phyloP scores from a whole-genome alignment of 2,888 invertebrate genomes.

The Dynastes hyllus region DNA sequence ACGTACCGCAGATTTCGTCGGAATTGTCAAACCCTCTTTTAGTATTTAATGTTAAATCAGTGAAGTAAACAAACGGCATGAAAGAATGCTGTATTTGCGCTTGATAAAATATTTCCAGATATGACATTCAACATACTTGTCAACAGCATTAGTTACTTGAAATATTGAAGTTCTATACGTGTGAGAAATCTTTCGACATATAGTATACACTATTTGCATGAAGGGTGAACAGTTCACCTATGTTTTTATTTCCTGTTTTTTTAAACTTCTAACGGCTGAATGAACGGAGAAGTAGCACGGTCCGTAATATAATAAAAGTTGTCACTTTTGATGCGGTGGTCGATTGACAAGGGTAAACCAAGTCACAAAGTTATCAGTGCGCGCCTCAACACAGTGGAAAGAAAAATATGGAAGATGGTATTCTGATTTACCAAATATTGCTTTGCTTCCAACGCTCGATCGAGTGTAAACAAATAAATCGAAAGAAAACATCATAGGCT shows the following conservation, averaged over 20 bases:
- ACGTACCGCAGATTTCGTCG: too few species aligned
- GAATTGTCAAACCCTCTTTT: too few species aligned
- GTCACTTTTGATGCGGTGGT: conserved; percentile 33
- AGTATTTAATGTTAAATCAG: too few species aligned
- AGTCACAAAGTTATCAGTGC: conserved; percentile 31
- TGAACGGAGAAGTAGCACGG: conserved; percentile 5
- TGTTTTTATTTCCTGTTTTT: conserved; percentile 25
- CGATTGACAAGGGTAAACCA: conserved; percentile 41
- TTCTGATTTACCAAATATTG: conserved; percentile 26
- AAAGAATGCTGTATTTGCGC: too few species aligned
- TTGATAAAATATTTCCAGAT: too few species aligned
- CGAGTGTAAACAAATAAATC: conserved; percentile 32
- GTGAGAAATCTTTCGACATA: not conserved
- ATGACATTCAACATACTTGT: too few species aligned
- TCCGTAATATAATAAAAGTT: conserved; percentile 41
- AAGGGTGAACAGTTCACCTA: conserved; percentile 21
- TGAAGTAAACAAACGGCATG: too few species aligned
- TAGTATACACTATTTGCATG: not conserved
- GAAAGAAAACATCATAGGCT: conserved; percentile 22
- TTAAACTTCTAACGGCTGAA: conserved; percentile 20
- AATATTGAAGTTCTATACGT: too few species aligned
- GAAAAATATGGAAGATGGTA: conserved; percentile 27
- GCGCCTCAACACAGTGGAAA: conserved; percentile 16
- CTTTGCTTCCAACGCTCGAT: conserved; percentile 27
- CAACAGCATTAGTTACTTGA: too few species aligned